Evolutionary conservation across 2,113 vertebrate species (phyloP).

Genomic region (Edolisoma coerulescens): DNA sequence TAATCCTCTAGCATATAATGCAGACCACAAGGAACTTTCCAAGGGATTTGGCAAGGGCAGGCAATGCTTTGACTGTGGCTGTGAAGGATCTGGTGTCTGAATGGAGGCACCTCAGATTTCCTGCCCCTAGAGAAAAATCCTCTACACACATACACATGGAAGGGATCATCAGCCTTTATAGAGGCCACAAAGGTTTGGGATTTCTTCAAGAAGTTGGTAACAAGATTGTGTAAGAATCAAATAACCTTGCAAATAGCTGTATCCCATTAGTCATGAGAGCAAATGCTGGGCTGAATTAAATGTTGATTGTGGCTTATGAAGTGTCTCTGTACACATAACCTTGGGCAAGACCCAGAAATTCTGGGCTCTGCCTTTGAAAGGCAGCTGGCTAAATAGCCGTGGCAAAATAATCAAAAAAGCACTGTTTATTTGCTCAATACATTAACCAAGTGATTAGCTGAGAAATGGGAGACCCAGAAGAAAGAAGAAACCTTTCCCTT

Average conservation of each 20-base stretch:
- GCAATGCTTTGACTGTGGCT: not conserved
- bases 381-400: not conserved
- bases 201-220: slow-evolving; percentile 27
- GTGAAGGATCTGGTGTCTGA: slow-evolving; percentile 11
- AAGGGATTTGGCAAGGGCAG: slow-evolving; percentile 6
- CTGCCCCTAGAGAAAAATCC: not conserved
- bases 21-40: not conserved
- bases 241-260: slow-evolving; percentile 17
- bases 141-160: not conserved
- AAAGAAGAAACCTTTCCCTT: not conserved
- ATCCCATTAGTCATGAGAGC: not conserved
- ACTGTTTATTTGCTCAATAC: slow-evolving; percentile 27
- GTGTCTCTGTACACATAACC: slow-evolving; percentile 35
- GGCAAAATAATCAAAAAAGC: slow-evolving; percentile 19
- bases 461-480: not conserved
- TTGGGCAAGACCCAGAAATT: slow-evolving; percentile 42
- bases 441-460: not conserved
- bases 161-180: not conserved
- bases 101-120: not conserved
- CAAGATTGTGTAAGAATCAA: slow-evolving; percentile 21
- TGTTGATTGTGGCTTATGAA: slow-evolving; percentile 39
- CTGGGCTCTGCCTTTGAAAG: slow-evolving; percentile 8
- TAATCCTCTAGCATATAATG: not conserved
- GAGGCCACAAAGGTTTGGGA: slow-evolving; percentile 10
- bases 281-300: slow-evolving; percentile 17